Evolutionary conservation across 92 coral and sea anemone species (phyloP), one percentile per base, ranked within the genome.

Genomic region (Actinernus sp.): DNA sequence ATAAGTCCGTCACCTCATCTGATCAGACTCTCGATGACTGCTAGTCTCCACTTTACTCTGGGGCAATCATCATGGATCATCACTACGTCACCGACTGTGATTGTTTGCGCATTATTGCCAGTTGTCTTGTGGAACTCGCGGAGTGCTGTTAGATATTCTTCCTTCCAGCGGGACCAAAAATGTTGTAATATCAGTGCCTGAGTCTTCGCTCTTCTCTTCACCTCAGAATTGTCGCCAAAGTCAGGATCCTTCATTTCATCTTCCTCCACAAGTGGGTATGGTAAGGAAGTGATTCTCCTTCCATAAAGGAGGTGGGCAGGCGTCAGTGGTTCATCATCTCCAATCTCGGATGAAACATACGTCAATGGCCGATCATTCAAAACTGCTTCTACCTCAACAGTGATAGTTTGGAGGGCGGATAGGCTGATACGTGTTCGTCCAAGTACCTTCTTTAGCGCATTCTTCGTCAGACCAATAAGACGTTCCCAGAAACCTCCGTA

Each of bases 401-500:
- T 30, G 27, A 79, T 57, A 6, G 63, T 29, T 26, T 61, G 70
- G 17, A 72, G 82, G 5, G 26, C 19, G 21, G 45, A 14, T 5
- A 55, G 73, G 43, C 22, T 71, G 22, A 62, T 41, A 21, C 9
- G 49, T 17, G 66, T 65, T 58, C 55, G 33, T 2, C 89, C 83
- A 2, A 82, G 58, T 23, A 71, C 70, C 45, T 63, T 81, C 45
- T 64, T 72, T 24, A 81, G 45, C 33, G 88, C 1, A 13, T 49
- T 20, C 31, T 71, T 81, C 0, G 69, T 71, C 3, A 71, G 61
- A 16, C 69, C 81, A 3, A 81, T 48, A 1, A 81, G 38, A 8
- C 88, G 26, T 23, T 81, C 88, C 75, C 81, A 81, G 56, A 81
- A 81, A 20, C 88, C 81, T 4, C 81, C 81, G 10, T 63, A 63